Conservation (phyloP, 1,140 invertebrate genomes). For the Oreohelix idahoensis region DNA sequence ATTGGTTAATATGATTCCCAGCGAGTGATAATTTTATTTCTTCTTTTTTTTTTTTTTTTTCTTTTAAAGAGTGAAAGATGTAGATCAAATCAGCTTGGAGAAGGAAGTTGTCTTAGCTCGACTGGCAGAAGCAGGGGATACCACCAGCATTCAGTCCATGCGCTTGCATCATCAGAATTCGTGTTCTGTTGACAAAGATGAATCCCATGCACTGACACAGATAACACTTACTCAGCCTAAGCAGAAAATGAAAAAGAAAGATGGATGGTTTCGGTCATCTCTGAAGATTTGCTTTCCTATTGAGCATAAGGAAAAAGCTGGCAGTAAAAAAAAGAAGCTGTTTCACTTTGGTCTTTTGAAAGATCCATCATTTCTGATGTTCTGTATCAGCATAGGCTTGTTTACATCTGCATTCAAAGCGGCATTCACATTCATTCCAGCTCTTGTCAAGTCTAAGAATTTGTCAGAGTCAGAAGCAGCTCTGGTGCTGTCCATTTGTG, state of each 20-base stretch:
- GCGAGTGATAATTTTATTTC: no score
- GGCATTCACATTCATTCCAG: conserved; percentile 60
- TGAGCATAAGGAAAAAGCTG: background rate
- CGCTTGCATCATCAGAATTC: background rate
- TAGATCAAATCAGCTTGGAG: background rate
- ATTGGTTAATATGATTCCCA: no score
- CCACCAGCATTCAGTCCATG: background rate
- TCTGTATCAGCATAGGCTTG: conserved; percentile 56
- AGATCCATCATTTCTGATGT: conserved; percentile 54
- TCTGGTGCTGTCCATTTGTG: conserved; percentile 52
- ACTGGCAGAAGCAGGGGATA: background rate
- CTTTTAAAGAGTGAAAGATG: background rate
- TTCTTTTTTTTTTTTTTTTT: no score
- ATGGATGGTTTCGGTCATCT: background rate
- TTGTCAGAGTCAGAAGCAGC: conserved; percentile 51
- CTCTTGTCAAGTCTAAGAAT: conserved; percentile 53
- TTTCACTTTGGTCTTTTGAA: conserved; percentile 56
- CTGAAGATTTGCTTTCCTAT: conserved; percentile 33
- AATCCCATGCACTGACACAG: background rate
- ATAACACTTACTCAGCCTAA: background rate
- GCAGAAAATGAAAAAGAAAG: background rate
- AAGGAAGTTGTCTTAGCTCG: background rate
- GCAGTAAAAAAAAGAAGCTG: conserved; percentile 29
- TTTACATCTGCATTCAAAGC: conserved; percentile 57
- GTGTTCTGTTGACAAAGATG: background rate